Conservation (phyloP, 1,140 invertebrate genomes). For the Macrobrachium rosenbergii region DNA sequence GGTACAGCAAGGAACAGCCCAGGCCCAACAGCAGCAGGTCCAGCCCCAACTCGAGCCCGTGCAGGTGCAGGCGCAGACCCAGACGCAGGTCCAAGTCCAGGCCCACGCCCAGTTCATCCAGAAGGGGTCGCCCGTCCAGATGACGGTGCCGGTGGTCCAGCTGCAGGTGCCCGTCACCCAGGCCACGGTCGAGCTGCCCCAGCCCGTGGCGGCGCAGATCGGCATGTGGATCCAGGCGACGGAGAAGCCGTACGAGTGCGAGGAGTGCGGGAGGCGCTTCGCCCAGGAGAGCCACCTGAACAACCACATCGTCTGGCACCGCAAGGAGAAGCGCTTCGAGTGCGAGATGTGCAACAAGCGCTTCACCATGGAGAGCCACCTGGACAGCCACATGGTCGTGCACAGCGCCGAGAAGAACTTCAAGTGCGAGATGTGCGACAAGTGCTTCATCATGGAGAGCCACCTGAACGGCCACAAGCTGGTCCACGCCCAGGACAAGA, state of each 20-base stretch:
- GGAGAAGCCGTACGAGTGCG: conserved; percentile 57
- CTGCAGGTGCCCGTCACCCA: too few relatives aligned
- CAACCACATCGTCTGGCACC: conserved; percentile 56
- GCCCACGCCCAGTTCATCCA: too few relatives aligned
- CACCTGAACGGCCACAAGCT: conserved; percentile 54
- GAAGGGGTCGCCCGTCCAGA: too few relatives aligned
- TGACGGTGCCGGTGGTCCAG: too few relatives aligned
- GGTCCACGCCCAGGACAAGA: conserved; percentile 43
- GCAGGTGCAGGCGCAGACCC: too few relatives aligned
- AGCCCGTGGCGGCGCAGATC: conserved; percentile 13
- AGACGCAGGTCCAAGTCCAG: too few relatives aligned
- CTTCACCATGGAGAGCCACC: conserved; percentile 53
- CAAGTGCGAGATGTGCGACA: conserved; percentile 54
- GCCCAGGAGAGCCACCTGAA: conserved; percentile 57
- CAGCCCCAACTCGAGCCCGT: too few relatives aligned
- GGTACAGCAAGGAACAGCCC: neutral
- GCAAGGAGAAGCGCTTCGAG: conserved; percentile 49
- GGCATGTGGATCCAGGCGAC: conserved; percentile 47
- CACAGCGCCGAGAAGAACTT: conserved; percentile 55
- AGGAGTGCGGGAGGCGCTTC: conserved; percentile 52
- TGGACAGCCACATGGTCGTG: conserved; percentile 52
- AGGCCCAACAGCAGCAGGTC: too few relatives aligned
- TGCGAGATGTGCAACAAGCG: conserved; percentile 53
- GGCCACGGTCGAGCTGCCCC: neutral
- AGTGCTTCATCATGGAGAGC: conserved; percentile 45